phyloP scores from a whole-genome alignment of 2,797 vertebrate species.

The Carapus acus region DNA sequence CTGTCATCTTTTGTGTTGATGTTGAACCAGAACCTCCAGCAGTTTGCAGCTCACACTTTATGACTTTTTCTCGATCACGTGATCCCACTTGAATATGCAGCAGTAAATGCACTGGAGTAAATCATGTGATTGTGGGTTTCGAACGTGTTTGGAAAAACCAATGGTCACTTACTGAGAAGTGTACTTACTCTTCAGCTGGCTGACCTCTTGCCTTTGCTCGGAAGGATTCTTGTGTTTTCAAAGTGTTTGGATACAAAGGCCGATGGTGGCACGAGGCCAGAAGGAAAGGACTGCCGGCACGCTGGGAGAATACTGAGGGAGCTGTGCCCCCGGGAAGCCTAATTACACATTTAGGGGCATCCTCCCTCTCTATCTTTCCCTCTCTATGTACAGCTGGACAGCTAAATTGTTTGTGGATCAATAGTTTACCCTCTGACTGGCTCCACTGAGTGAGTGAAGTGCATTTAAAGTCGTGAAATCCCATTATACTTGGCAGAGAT shows the following conservation, averaged over 20 bases:
- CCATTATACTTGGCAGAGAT: conserved; percentile 67
- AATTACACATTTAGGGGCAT: conserved; percentile 67
- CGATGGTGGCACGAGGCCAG: conserved; percentile 39
- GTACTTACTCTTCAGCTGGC: conserved; percentile 14
- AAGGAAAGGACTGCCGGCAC: conserved; percentile 49
- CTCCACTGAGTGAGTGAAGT: conserved; percentile 61
- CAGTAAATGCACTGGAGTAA: too few species aligned
- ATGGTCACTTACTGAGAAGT: conserved; percentile 40
- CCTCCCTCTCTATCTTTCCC: conserved; percentile 62
- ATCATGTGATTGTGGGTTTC: too few species aligned
- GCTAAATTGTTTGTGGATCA: conserved; percentile 75
- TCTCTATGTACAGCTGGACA: conserved; percentile 60
- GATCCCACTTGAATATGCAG: too few species aligned
- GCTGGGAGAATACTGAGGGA: conserved; percentile 56
- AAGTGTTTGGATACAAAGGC: conserved; percentile 28
- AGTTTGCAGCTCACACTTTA: conserved; percentile 1
- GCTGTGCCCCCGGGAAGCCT: conserved; percentile 52
- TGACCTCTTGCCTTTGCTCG: conserved; percentile 34
- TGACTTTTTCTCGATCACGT: too few species aligned
- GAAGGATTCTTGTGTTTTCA: conserved; percentile 29
- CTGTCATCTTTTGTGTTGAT: conserved; percentile 4
- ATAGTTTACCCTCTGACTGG: conserved; percentile 68
- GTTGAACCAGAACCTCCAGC: background rate
- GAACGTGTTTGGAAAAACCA: too few species aligned
- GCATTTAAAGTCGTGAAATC: conserved; percentile 70